A percentile compares a stretch with the other conserved stretches of the same genome.
These are phyloP conservation scores for Falco peregrinus DNA, from an alignment of 2,797 vertebrate species.

Conservation along the genomic window DNA sequence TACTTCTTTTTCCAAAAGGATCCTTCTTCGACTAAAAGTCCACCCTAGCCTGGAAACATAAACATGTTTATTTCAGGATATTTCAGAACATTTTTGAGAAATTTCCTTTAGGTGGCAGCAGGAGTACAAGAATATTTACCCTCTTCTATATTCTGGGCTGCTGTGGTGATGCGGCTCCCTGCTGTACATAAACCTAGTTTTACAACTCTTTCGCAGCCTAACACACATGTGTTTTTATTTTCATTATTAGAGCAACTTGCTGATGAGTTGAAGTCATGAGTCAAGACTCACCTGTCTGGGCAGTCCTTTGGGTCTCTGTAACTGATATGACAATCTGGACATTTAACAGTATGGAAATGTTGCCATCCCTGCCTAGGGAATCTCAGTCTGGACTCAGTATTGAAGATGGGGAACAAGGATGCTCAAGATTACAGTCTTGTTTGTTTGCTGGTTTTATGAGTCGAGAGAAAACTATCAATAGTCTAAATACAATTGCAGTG, in stretches of 20 bases:
- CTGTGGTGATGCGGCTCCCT: fast-evolving
- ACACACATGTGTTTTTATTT: background rate
- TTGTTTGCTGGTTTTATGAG: background rate
- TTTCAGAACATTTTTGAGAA: background rate
- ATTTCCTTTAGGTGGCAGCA: conserved; percentile 71
- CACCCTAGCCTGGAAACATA: background rate
- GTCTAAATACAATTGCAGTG: background rate
- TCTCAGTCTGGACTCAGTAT: background rate
- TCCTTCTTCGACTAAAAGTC: background rate
- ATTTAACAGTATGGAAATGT: background rate
- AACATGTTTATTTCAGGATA: background rate
- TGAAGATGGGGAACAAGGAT: background rate
- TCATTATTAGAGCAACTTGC: background rate
- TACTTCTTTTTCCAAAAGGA: background rate
- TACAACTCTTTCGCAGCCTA: background rate
- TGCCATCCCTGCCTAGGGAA: background rate
- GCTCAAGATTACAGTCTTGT: background rate
- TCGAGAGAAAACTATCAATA: background rate
- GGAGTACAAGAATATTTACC: conserved; percentile 47
- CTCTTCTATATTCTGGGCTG: fast-evolving
- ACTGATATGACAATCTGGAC: background rate
- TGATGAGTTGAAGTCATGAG: background rate
- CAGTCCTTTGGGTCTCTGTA: background rate
- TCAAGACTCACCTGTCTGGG: background rate
- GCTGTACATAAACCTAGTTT: background rate